Conservation (phyloP, 37 sponge, comb jelly and placozoan genomes). For the Diacarnus erythraeanus region DNA sequence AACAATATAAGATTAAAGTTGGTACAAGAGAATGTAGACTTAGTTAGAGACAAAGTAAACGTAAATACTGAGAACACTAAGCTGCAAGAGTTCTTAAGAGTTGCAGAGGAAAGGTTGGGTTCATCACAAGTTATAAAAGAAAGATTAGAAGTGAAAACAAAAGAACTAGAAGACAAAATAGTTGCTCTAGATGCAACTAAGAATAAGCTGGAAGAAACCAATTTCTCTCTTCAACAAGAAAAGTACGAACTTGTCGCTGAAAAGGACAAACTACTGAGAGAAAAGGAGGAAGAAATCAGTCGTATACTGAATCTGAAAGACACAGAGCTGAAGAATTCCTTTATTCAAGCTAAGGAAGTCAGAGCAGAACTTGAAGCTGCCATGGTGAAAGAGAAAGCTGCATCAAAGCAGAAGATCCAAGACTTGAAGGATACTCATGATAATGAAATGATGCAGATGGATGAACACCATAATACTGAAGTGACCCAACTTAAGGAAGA, state of each 20-base stretch:
- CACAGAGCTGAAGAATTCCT: conserved; percentile 26
- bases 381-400: conserved; percentile 7
- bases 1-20: conserved; percentile 47
- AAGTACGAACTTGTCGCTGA: conserved; percentile 31
- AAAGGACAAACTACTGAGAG: conserved; percentile 2
- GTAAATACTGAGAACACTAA: conserved; percentile 27
- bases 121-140: conserved; percentile 17
- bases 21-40: conserved; percentile 67
- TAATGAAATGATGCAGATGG: conserved; percentile 4
- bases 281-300: conserved; percentile 33
- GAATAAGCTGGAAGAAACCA: conserved; percentile 33
- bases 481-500: conserved; percentile 34
- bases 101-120: conserved; percentile 19
- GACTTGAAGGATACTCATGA: conserved; percentile 9
- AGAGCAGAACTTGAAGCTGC: conserved; percentile 19
- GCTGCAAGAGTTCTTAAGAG: conserved; percentile 20
- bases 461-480: conserved; percentile 22
- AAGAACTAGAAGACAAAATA: conserved; percentile 23
- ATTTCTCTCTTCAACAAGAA: conserved; percentile 48
- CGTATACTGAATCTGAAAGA: conserved; percentile 28
- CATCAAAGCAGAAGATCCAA: not conserved
- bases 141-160: conserved; percentile 23
- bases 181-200: conserved; percentile 1
- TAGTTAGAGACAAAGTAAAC: conserved; percentile 45
- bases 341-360: conserved; percentile 9